Evolutionary conservation across 2,113 vertebrate genomes (phyloP), one percentile per base, ranked within the genome.

Genomic region (Petaurus breviceps): DNA sequence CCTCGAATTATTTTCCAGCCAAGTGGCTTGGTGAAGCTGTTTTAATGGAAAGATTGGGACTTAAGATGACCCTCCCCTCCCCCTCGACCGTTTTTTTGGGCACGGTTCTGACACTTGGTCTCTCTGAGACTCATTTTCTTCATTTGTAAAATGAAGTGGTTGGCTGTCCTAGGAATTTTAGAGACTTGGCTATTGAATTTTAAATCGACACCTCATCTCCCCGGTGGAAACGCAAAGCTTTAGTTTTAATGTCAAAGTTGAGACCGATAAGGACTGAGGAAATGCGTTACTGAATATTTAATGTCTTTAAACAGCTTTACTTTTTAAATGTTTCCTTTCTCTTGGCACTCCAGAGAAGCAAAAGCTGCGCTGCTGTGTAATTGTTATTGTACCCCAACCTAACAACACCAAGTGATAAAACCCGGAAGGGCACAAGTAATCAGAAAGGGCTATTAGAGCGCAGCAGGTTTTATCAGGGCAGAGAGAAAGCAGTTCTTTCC

Each of bases 341-440:
- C 12, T 28, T 3, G 84, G 54, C 91, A 77, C 6, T 90, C 61
- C 26, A 3, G 92, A 25, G 10, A 84, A 46, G 4, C 91, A 93
- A 90, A 54, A 89, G 1, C 16, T 22, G 95, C 0, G 49, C 51
- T 0, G 95, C 43, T 19, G 26, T 0, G 31, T 53, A 49, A n/a
- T 0, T 90, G 91, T 28, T 28, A 8, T 10, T 0, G 51, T 14
- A n/a, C 90, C 61, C 51, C 91, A 19, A 28, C 54, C 47, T 47
- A 90, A n/a, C 51, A 23, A 43, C 11, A 1, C 0, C 7, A 1
- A 3, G 46, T 0, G 0, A 51, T 0, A 43, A 91, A 90, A 46
- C 23, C 0, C 25, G 0, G 3, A 2, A 6, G 51, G 52, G 31
- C 51, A 2, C 91, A 10, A 55, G 46, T 0, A 0, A 51, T 23